Evolutionary conservation across 2,888 invertebrate genomes (phyloP), one percentile per base, ranked within the genome.

Genomic region (Mechanitis messenoides): DNA sequence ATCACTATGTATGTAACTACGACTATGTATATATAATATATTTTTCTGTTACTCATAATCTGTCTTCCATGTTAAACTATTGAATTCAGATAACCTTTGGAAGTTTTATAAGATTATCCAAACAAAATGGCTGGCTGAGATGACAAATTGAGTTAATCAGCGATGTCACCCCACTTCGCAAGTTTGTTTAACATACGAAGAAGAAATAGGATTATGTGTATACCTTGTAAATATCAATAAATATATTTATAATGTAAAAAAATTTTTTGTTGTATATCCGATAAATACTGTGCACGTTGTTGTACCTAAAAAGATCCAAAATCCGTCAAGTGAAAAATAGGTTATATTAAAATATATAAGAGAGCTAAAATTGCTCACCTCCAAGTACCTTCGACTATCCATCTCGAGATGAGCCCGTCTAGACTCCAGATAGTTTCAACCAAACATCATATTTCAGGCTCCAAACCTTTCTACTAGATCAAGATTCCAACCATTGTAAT

Each of bases 351-450:
- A 31, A 31, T 31, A 50, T 50, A 50, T 50, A 6, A 50, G 31
- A 50, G 50, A 31, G 31, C 9, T 50, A 11, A 42, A 42, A 50
- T 11, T 50, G 28, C 31, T 50, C 50, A 50, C 50, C 50, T 50
- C 31, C 11, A 67, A 68, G 63, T 59, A 65, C 71, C 72, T 69
- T 65, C 60, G 67, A 58, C 68, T 70, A 72, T 74, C 69, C 66
- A 69, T 74, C 73, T 68, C 63, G 55, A 67, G 70, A 72, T 69
- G 71, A 74, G 63, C 71, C 68, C 66, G 73, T 73, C 74, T 73
- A 71, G 71, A 73, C 73, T 73, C 66, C 72, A 70, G 62, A 64
- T 62, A 60, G 59, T 65, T 60, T 66, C 67, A 56, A 59, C 64
- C 61, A 68, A 68, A 69, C 66, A 64, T 71, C 69, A 71, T 71